Percentiles rank a stretch among this genome's conserved stretches.
Evolutionary conservation across 2,113 vertebrate genomes (phyloP).

Genomic region (Hepsetus odoe): DNA sequence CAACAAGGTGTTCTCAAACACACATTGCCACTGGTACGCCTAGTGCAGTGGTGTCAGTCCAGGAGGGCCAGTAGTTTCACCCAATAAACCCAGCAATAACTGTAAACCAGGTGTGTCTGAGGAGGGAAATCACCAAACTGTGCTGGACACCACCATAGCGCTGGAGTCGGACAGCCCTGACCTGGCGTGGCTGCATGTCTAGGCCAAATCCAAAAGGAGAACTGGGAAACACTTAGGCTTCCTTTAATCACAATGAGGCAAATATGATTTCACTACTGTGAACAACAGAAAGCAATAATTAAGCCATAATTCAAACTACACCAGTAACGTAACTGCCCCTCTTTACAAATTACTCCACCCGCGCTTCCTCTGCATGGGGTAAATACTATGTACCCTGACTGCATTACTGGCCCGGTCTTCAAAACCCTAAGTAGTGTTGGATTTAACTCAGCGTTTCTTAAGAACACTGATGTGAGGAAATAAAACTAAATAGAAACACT

Average conservation of each 20-base stretch:
- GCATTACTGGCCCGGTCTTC: not conserved
- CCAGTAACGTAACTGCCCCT: not conserved
- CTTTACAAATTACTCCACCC: not conserved
- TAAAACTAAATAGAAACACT: too few species aligned
- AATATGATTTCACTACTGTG: not conserved
- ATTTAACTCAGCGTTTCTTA: not conserved
- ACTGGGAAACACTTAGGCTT: not conserved
- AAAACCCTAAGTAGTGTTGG: not conserved
- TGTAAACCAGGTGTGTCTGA: too few species aligned
- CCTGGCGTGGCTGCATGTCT: not conserved
- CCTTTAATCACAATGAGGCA: not conserved
- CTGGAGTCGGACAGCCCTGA: too few species aligned
- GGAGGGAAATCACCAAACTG: too few species aligned
- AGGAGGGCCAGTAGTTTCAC: too few species aligned
- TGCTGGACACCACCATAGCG: too few species aligned
- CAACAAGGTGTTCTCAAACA: not conserved
- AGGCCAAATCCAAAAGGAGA: not conserved
- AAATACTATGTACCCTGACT: too few species aligned
- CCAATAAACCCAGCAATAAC: too few species aligned
- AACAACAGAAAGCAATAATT: not conserved
- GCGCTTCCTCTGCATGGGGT: constrained; percentile 15
- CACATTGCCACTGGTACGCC: not conserved
- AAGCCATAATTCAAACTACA: not conserved
- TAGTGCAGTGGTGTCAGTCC: too few species aligned
- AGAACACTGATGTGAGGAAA: not conserved